Percentiles rank a stretch among this genome's conserved stretches.
Conservation (phyloP, 2,797 vertebrate species). For the Eulemur coronatus region DNA sequence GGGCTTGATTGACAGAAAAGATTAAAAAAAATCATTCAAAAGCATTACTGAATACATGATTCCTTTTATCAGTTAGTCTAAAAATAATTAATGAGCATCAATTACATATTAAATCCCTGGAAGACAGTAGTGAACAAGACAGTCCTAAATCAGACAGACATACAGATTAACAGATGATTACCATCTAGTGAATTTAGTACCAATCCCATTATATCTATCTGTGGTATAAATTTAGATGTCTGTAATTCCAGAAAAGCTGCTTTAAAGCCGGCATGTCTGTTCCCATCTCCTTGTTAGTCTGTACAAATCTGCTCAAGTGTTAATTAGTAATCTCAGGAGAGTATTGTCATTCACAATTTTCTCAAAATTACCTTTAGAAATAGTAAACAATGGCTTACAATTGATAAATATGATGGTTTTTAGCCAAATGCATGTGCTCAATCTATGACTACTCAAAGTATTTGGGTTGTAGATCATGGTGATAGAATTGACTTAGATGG, state of each 20-base stretch:
- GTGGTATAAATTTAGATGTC: background rate
- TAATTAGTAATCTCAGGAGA: conserved; percentile 36
- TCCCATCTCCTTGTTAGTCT: conserved; percentile 2
- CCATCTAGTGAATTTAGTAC: conserved; percentile 20
- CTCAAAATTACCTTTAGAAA: background rate
- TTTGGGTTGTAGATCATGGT: background rate
- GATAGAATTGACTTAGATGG: background rate
- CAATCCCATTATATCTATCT: background rate
- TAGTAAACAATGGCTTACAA: conserved; percentile 6
- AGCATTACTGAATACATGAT: background rate
- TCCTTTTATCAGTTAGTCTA: conserved; percentile 17
- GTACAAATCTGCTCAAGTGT: conserved; percentile 15
- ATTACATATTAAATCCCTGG: background rate
- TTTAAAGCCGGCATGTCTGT: background rate
- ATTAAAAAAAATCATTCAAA: background rate
- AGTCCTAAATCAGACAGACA: background rate
- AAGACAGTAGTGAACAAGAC: background rate
- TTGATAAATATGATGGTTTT: background rate
- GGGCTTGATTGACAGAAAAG: conserved; percentile 26
- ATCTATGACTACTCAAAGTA: background rate
- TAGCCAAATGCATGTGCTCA: background rate
- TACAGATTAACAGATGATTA: background rate
- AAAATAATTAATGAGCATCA: conserved; percentile 30
- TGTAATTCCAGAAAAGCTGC: conserved; percentile 32
- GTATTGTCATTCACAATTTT: background rate